Conservation (phyloP, 2,797 vertebrate species). For the Martes flavigula region DNA sequence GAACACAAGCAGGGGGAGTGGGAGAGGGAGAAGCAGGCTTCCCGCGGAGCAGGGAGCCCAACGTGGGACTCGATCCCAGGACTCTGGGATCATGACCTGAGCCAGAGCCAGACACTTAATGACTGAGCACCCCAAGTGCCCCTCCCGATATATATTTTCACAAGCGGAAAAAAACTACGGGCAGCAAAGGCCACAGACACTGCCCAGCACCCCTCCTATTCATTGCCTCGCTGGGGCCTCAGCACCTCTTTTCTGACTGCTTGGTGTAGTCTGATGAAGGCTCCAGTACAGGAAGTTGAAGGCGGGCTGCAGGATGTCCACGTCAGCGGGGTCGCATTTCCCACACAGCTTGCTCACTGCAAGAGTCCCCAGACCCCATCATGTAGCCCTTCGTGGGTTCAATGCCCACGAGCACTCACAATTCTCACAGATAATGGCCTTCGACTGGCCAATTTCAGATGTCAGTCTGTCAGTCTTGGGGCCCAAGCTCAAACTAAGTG, state of each 20-base stretch:
- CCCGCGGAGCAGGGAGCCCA: too few species aligned
- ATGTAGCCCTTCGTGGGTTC: neutral
- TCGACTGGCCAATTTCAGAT: neutral
- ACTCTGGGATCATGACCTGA: too few species aligned
- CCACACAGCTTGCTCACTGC: conserved; percentile 93
- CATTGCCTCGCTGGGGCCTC: neutral
- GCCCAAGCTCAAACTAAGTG: neutral
- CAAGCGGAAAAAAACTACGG: neutral
- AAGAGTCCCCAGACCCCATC: neutral
- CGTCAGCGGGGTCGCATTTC: conserved; percentile 85
- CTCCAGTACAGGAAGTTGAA: conserved; percentile 94
- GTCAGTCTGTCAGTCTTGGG: neutral
- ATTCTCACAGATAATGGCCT: neutral
- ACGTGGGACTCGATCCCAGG: too few species aligned
- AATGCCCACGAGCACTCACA: neutral
- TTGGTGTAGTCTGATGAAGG: conserved; percentile 84
- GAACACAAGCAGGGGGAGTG: too few species aligned
- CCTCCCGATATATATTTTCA: neutral
- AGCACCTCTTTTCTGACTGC: conserved; percentile 87
- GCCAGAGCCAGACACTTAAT: too few species aligned
- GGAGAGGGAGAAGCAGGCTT: too few species aligned
- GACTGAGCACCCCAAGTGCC: too few species aligned
- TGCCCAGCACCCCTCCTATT: neutral
- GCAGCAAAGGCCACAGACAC: neutral
- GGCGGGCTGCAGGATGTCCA: conserved; percentile 90